phyloP scores from a whole-genome alignment of 2,113 vertebrate species.

The Daphoenositta chrysoptera region DNA sequence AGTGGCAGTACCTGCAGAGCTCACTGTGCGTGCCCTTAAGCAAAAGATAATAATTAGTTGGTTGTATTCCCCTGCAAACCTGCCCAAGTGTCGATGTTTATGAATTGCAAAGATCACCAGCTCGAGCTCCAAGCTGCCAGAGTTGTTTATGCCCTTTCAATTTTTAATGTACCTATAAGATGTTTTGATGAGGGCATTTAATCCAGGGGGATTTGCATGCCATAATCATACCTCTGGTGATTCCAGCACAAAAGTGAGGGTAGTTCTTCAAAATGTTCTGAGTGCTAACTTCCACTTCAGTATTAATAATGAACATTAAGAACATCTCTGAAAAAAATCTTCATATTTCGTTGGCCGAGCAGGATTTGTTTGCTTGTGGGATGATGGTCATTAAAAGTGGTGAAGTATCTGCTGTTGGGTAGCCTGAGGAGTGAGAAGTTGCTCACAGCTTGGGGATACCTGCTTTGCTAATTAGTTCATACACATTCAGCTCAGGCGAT shows the following conservation, averaged over 20 bases:
- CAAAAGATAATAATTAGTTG: constrained; percentile 76
- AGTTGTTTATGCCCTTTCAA: constrained; percentile 71
- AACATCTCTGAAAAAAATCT: constrained; percentile 15
- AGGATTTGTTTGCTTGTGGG: neutral
- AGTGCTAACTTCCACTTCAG: constrained; percentile 48
- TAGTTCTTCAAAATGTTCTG: constrained; percentile 47
- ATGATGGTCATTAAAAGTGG: neutral
- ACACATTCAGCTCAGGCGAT: neutral
- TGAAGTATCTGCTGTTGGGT: neutral
- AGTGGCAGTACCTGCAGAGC: constrained; percentile 72
- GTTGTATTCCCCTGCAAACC: constrained; percentile 64
- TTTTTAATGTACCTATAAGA: constrained; percentile 77
- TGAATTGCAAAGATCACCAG: constrained; percentile 67
- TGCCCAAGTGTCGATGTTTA: constrained; percentile 47
- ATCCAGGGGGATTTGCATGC: constrained; percentile 56
- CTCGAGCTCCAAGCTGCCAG: constrained; percentile 50
- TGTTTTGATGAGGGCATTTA: constrained; percentile 65
- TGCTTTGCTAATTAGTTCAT: constrained; percentile 10
- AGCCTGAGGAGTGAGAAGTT: neutral
- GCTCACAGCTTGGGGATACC: neutral
- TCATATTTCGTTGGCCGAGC: neutral
- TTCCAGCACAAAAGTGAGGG: constrained; percentile 58
- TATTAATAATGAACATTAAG: constrained; percentile 37
- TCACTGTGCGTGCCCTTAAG: constrained; percentile 73
- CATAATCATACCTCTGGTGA: constrained; percentile 48